These are phyloP conservation scores for Cossypha polioptera DNA, from an alignment of 2,797 vertebrate genomes.

Conservation along the genomic window DNA sequence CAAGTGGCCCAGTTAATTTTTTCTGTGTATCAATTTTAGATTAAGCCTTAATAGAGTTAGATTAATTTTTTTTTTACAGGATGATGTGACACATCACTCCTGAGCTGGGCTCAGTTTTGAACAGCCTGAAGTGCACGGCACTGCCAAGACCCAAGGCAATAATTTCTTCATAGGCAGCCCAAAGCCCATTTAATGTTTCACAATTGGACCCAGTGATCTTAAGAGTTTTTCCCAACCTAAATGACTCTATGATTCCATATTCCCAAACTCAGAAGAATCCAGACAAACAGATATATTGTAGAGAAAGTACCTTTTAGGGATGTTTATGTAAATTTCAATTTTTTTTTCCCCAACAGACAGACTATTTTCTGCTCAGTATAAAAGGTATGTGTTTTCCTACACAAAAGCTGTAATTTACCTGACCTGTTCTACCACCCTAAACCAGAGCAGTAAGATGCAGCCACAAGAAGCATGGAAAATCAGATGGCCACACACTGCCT, in stretches of 20 bases:
- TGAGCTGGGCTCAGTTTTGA: not conserved
- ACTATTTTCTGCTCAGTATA: not conserved
- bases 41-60: not conserved
- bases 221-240: not conserved
- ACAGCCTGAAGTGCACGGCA: not conserved
- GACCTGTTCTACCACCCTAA: not conserved
- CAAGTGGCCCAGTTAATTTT: not conserved
- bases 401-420: not conserved
- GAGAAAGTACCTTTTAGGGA: not conserved
- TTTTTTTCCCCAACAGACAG: not conserved
- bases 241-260: not conserved
- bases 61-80: not conserved
- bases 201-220: not conserved
- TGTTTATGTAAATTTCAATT: not conserved
- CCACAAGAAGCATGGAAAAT: not conserved
- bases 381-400: not conserved
- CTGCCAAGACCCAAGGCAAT: not conserved
- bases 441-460: not conserved
- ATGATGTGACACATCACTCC: not conserved
- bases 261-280: not conserved
- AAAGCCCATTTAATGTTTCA: not conserved
- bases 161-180: not conserved
- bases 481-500: not conserved
- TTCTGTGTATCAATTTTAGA: not conserved
- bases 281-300: not conserved